Evolutionary conservation across 1,140 invertebrate species (phyloP), one percentile per base, ranked within the genome.

Genomic region (Trichonephila clavata): DNA sequence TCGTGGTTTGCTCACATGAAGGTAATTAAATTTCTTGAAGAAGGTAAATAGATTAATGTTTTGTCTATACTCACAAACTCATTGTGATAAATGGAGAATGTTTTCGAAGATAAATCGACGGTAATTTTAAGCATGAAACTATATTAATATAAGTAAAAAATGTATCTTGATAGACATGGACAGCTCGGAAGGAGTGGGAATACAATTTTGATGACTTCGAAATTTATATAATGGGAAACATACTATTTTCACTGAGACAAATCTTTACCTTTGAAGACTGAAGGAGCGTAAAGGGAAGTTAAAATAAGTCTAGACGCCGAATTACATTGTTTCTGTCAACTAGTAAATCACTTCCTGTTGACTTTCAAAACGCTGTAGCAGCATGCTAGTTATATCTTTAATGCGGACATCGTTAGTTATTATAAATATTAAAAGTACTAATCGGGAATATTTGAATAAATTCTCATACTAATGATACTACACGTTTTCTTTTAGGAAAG

Each of bases 291-390:
- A 77, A 18, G 16, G 27, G 14, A 77, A 39, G 14, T 77, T 77
- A 32, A 39, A 18, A 77, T 77, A 18, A 77, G 71, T 77, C 71
- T 77, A 77, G 71, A 77, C 71, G 27, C 71, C n/a, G 24, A 21
- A 77, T 39, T 77, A 39, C 18, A 77, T 18, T 20, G 71, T 77
- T 77, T 77, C 14, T 39, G 2, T 16, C 32, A 18, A 32, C 32
- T 77, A 39, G 32, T 39, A 32, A 20, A 77, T 68, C 65, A 39
- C 27, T 77, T 27, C 27, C 10, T 71, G 32, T 77, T 77, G 27
- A 3, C 5, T 32, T 77, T 77, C 27, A 18, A 77, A 27, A n/a
- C 13, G 32, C 71, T 32, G 32, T 32, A 27, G 39, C 68, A 77
- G 32, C 71, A 32, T 32, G 27, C 32, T 14, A 77, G 16, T n/a